Base-by-base conservation (phyloP, 1,140 invertebrate genomes). In the Matsumurasca onukii region DNA sequence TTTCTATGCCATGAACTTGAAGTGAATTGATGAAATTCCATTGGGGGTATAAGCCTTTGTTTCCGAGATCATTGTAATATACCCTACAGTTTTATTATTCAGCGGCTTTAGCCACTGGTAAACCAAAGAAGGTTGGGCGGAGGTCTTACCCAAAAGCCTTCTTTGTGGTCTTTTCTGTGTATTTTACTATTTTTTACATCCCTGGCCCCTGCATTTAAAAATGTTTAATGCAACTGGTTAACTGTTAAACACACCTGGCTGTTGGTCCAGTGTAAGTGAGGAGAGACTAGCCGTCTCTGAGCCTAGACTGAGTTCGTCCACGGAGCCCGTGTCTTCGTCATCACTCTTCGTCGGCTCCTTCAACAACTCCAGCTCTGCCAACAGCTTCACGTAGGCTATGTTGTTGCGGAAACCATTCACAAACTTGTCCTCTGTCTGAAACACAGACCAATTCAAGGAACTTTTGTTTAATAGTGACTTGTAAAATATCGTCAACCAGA, bases 341-440 rank as follows among this genome's bases (percentile, higher is more conserved):
- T 84, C 82, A 27, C 57, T 67, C 22, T 68, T 83, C 1, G 79
- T 0, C 78, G 76, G 27, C 20, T 71, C 72, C 69, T 86, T 87
- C 0, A 91, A 64, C 31, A 94, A 79, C 77, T 92, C 91, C 20
- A 94, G 77, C 73, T 94, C 91, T 34, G 88, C 85, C 2, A 94
- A 79, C 24, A 94, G 81, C 74, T 89, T 89, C 0, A 91, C 79
- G 74, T 94, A 94, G 0, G 84, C 82, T 62, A 84, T 79, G 67
- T 86, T 87, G 73, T 85, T 85, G 68, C 88, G 87, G 74, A 93
- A 94, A 0, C 85, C 82, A 12, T 87, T 87, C 66, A 91, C 82
- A 76, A 87, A 92, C 67, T 85, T 83, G 48, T 89, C 87, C 39
- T 88, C 85, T 67, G 77, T 84, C 72, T 84, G 79, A 49, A 75